A percentile compares a stretch with the other conserved stretches of the same genome.
phyloP scores from a whole-genome alignment of 1,140 invertebrate genomes.

The Protaetia brevitarsis region DNA sequence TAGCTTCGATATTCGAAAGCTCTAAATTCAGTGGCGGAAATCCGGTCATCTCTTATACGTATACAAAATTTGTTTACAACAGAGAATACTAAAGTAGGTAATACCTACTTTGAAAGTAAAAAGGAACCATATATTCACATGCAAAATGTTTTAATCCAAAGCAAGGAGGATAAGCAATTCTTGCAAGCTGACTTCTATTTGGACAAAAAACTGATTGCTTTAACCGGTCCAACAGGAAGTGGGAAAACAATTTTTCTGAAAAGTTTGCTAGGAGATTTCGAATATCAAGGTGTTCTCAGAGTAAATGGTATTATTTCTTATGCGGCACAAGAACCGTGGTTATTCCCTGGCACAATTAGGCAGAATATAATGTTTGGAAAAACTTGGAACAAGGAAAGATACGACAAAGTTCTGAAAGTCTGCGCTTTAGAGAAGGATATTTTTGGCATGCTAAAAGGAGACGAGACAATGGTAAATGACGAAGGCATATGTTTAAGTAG shows the following conservation, averaged over 20 bases:
- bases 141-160: conserved; percentile 44
- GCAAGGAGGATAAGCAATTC: conserved; percentile 49
- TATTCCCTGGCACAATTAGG: conserved; percentile 54
- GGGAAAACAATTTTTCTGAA: conserved; percentile 77
- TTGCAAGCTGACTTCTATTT: conserved; percentile 58
- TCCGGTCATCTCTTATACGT: conserved; percentile 54
- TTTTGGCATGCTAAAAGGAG: conserved; percentile 27
- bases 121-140: conserved; percentile 38
- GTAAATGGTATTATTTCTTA: conserved; percentile 62
- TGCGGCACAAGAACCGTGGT: conserved; percentile 70
- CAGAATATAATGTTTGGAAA: conserved; percentile 67
- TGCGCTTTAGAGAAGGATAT: conserved; percentile 35
- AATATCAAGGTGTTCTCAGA: conserved; percentile 57
- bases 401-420: conserved; percentile 44
- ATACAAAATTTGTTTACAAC: conserved; percentile 64
- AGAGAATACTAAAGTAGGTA: conserved; percentile 50
- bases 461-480: conserved; percentile 23
- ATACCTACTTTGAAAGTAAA: conserved; percentile 23
- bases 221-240: conserved; percentile 78
- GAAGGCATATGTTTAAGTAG: conserved; percentile 26
- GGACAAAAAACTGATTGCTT: conserved; percentile 59
- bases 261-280: conserved; percentile 68
- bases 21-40: conserved; percentile 57
- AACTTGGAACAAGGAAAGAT: conserved; percentile 48
- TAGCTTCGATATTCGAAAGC: conserved; percentile 72